These are phyloP conservation scores for Orientallactaga bullata DNA, from an alignment of 2,113 vertebrate genomes.

Conservation along the genomic window DNA sequence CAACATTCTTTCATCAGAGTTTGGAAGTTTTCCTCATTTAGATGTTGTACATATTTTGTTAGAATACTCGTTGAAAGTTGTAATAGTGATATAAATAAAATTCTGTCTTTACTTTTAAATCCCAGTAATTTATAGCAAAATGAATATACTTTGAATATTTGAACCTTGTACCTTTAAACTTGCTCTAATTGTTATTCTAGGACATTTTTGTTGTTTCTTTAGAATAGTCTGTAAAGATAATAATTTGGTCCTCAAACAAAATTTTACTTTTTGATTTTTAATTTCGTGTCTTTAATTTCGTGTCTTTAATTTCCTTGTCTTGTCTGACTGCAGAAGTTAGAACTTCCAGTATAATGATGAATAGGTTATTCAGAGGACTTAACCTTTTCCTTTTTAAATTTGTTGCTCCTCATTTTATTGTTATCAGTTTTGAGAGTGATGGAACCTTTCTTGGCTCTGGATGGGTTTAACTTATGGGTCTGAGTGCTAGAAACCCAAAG, in stretches of 20 bases:
- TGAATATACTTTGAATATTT: neutral
- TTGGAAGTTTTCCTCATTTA: neutral
- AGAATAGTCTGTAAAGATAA: neutral
- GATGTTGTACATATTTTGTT: neutral
- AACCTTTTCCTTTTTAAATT: no score
- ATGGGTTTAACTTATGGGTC: no score
- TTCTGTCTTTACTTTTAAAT: neutral
- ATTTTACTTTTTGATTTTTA: neutral
- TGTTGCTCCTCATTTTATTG: no score
- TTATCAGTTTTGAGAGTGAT: no score
- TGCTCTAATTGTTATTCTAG: neutral
- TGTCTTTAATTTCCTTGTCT: neutral
- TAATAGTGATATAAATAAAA: neutral
- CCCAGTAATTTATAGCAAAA: neutral
- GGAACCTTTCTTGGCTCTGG: no score
- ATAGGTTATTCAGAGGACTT: no score
- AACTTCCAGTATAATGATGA: neutral
- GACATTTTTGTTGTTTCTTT: neutral
- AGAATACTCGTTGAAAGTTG: neutral
- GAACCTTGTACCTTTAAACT: neutral
- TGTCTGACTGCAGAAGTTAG: neutral
- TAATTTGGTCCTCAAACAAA: neutral
- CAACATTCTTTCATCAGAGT: neutral
- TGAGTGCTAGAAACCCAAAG: no score
- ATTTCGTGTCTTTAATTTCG: no score